Percentiles rank a stretch among this genome's conserved stretches.
phyloP scores from a whole-genome alignment of 2,888 invertebrate genomes.

The Periphyllus acericola region DNA sequence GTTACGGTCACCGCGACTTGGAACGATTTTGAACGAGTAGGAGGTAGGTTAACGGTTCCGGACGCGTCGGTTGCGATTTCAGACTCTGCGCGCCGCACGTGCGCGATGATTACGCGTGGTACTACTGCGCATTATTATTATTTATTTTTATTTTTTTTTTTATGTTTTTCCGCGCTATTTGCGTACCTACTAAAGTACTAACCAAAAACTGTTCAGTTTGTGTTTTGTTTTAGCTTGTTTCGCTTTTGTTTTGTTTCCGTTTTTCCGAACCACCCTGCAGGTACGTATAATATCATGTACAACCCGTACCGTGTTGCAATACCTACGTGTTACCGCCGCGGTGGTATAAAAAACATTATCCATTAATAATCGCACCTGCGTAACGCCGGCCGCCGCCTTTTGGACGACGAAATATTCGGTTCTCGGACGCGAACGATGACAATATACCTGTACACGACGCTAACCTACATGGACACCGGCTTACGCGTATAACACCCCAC shows the following conservation, averaged over 20 bases:
- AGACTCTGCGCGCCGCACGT: no score
- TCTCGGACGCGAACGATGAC: no score
- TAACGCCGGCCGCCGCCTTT: not conserved
- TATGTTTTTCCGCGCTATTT: not conserved
- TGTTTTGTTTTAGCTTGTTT: conserved; percentile 61
- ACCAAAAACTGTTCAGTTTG: conserved; percentile 49
- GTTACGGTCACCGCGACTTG: no score
- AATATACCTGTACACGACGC: no score
- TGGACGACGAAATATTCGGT: not conserved
- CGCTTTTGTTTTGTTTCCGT: conserved; percentile 47
- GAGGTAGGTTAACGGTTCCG: no score
- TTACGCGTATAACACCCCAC: no score
- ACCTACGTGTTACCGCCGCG: no score
- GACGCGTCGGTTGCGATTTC: no score
- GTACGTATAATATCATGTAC: not conserved
- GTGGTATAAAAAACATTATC: no score
- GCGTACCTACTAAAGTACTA: conserved; percentile 11
- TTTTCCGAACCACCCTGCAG: conserved; percentile 15
- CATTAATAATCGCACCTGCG: no score
- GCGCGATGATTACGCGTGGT: not conserved
- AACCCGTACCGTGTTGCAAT: not conserved
- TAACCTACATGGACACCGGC: no score
- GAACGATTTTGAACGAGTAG: no score
- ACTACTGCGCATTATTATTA: conserved; percentile 19
- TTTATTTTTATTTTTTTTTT: not conserved